Evolutionary conservation across 2,888 invertebrate species (phyloP), one percentile per base, ranked within the genome.

Genomic region (Caenorhabditis virilis): DNA sequence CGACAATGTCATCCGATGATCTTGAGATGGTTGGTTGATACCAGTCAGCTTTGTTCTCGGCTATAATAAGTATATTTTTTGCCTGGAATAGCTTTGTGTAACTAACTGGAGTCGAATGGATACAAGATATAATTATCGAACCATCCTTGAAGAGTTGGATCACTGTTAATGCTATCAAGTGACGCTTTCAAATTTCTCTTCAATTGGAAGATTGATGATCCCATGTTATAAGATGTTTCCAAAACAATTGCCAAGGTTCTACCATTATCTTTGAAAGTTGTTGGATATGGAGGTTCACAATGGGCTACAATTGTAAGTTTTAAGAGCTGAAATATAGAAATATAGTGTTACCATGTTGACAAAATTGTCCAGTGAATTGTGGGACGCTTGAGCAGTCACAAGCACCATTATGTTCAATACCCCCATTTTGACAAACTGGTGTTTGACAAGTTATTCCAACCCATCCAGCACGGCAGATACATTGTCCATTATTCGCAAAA

Each of bases 71-170:
- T 43, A 5, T 45, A 9, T 30, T 30, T 30, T 20, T 22, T 41
- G 18, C 15, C 23, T 26, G 20, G 11, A 16, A 26, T 25, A 11
- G 23, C 9, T n/a, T 36, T 15, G 20, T 33, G 23, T 16, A 6
- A 39, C 55, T 59, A 64, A 77, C 78, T 53, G 1, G 76, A 73
- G 41, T 78, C 77, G 56, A 78, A 78, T 27, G 78, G 78, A 62
- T 71, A 69, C n/a, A 76, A 62, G 22, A 76, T 59, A 65, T 54
- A 78, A 48, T 72, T 69, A 41, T 36, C 58, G 67, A 77, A 78
- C 78, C 78, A 78, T 41, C 63, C 71, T 42, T 64, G 38, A 18
- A 59, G 58, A 35, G 76, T 69, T 46, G 63, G 58, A 33, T 69
- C 70, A 39, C 49, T 61, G 20, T 53, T 64, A 35, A 72, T 59